Base-by-base conservation (phyloP, 2,888 invertebrate genomes). In the Emmelina monodactyla region DNA sequence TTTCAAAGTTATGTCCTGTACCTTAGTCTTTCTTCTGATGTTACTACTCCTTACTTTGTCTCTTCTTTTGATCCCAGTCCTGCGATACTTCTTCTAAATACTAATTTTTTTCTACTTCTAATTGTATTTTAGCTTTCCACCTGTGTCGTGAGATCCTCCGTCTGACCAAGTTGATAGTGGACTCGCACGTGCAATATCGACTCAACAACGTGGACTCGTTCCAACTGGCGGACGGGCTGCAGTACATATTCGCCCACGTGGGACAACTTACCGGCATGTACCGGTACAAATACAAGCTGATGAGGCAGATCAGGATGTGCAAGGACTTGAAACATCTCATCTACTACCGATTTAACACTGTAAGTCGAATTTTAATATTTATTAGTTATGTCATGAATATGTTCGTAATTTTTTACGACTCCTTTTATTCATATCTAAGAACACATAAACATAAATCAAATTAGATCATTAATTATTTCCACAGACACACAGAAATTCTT, bases 191-290 rank as follows among this genome's bases (percentile, higher is more conserved):
- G 1, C 99, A 99, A 66, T 99, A 99, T 68, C 88, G 99, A 11
- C 82, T 99, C 42, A 99, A 99, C 76, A 99, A 99, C 60, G 97
- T 99, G 6, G 99, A 99, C 68, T 99, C 99, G 1, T 99, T 98
- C 73, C 94, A 99, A 83, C 79, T 99, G 48, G 89, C 99, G 4
- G 99, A 99, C 66, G 99, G 99, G 7, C 76, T 99, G 25, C 99
- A 99, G 70, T 99, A 99, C 67, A 95, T 99, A 43, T 99, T 99
- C 67, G 96, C 99, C 1, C 99, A 99, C 59, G 98, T 99, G 6
- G 99, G 99, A 1, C 99, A 99, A 66, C 81, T 99, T 39, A 99
- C 99, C 0, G 99, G 99, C 64, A 99, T 99, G 99, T 99, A 99
- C 81, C 85, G 99, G 16, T 98, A 98, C 83, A 96, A 96, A 59